Base-by-base conservation (phyloP, 2,888 invertebrate genomes). In the Caenorhabditis sp. region DNA sequence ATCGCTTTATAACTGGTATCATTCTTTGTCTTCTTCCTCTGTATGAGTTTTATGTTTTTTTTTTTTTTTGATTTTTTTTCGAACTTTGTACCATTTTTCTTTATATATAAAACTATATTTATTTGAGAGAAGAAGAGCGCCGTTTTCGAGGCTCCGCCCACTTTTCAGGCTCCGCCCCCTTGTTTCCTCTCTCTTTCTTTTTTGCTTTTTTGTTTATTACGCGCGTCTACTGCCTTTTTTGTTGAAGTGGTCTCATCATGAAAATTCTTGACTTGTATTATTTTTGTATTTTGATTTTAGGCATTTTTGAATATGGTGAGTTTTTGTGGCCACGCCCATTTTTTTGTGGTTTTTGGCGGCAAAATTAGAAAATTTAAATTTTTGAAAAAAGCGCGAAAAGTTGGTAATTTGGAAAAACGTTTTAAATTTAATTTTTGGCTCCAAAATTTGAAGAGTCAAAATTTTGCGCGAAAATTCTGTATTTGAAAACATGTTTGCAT, bases 1-100 rank as follows among this genome's bases (percentile, higher is more conserved):
- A 31, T 31, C 57, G 57, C 57, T 58, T 58, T 58, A 36, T n/a
- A 31, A 58, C 54, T 59, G 53, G 53, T 51, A 58, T 36, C n/a
- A n/a, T 57, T 58, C 27, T 26, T 58, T 36, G 5, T 58, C 5
- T 43, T 58, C 5, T 43, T 59, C 17, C 17, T 43, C 17, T 43
- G 23, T 31, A 31, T 10, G n/a, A 59, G 8, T 26, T 54, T 12
- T 23, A 19, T 24, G 53, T 23, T 23, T 50, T 23, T 50, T 58
- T 50, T 43, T 27, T 31, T n/a, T 21, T 14, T 24, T 57, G 12
- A 1, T 31, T 31, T 26, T 21, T 27, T 21, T 31, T 10, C 17
- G 26, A 55, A 26, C 27, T 55, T 27, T 55, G 55, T 55, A 26
- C n/a, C 55, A 17, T 17, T 55, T 55, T 27, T n/a, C 1, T n/a